Base-by-base conservation (phyloP, 2,113 vertebrate species). In the Poicephalus gulielmi region DNA sequence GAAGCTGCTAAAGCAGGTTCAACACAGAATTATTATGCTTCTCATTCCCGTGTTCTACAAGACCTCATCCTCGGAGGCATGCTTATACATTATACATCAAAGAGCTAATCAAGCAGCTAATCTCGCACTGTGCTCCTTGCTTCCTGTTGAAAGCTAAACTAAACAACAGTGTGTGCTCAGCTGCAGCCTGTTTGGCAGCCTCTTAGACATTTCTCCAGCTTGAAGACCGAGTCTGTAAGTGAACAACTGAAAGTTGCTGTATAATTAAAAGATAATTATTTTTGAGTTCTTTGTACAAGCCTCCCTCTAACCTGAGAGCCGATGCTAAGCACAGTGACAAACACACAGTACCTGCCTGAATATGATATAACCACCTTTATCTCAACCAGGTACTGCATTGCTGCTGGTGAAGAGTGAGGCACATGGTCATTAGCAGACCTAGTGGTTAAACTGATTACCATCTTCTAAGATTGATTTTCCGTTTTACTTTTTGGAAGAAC, bases 131-230 rank as follows among this genome's bases (percentile, higher is more conserved):
- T n/a, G 92, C 19, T 68, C 67, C 39, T 83, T 13, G 31, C 63
- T 94, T 96, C 84, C 80, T 39, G 44, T 20, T 10, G 35, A 92
- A 93, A 90, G 66, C 66, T 67, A 71, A 92, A 47, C 92, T 64
- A 83, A 96, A 92, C 78, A 94, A 43, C 53, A 53, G 25, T 7
- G 10, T 69, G 84, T 80, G 74, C 81, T 94, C 86, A 91, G 53
- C 71, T 97, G 88, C 79, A 63, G 79, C 78, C 80, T 22, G 17
- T 86, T 39, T 69, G 33, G 43, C 2, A 5, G 27, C 9, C 1
- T 33, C 88, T 66, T 35, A 75, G 71, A 74, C 39, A 24, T 84
- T 39, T 83, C 76, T 96, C 35, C 44, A 31, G 22, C 27, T 47
- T 49, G 67, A 82, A 77, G 74, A 95, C 20, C 69, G 60, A 86